A percentile compares a stretch with the other conserved stretches of the same genome.
Conservation (phyloP, 2,113 vertebrate species). For the Mystacornis crossleyi region DNA sequence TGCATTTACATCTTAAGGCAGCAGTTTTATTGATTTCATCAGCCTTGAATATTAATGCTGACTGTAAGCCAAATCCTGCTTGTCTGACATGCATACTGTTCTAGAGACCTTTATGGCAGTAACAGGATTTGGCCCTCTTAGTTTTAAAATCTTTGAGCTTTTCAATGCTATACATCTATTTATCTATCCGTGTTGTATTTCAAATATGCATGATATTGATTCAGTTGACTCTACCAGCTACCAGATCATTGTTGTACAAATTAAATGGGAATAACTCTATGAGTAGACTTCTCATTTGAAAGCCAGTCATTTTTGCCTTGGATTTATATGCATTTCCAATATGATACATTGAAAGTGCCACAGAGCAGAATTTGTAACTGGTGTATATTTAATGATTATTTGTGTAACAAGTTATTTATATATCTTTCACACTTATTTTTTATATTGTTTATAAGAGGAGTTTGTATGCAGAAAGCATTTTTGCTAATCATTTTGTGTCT, state of each 20-base stretch:
- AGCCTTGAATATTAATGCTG: neutral
- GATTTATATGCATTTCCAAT: neutral
- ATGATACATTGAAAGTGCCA: neutral
- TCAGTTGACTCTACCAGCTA: neutral
- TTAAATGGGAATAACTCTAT: neutral
- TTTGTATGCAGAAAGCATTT: neutral
- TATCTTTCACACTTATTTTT: neutral
- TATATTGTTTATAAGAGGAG: neutral
- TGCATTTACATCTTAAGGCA: neutral
- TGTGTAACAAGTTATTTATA: neutral
- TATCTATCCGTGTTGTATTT: neutral
- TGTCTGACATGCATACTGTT: neutral
- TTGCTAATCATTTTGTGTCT: neutral
- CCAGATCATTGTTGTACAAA: neutral
- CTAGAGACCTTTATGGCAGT: neutral
- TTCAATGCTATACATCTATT: neutral
- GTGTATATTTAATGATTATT: neutral
- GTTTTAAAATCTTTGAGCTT: neutral
- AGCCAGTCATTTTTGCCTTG: neutral
- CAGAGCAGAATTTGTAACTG: neutral
- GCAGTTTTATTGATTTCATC: neutral
- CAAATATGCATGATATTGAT: neutral
- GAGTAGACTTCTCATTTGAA: neutral
- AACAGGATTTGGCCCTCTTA: neutral
- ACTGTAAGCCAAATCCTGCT: neutral